A percentile compares a stretch with the other conserved stretches of the same genome.
Evolutionary conservation across 2,888 invertebrate species (phyloP).

Genomic region (Dicyrtoma fusca): DNA sequence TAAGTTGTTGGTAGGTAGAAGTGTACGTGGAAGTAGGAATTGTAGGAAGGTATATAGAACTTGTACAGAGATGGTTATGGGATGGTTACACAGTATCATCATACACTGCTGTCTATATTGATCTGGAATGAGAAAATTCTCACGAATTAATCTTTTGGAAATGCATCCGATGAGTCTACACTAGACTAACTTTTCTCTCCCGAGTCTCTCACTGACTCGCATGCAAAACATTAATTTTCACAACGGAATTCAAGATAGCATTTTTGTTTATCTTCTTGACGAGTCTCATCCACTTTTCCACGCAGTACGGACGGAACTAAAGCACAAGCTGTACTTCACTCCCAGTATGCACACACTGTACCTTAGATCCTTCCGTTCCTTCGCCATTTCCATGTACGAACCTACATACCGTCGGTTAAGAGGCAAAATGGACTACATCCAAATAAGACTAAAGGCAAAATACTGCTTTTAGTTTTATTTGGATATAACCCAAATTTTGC

Average conservation of each 20-base stretch:
- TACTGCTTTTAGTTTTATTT: too few species aligned
- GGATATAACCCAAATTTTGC: too few species aligned
- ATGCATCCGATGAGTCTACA: constrained; percentile 42
- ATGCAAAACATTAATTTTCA: constrained; percentile 32
- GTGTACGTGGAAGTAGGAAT: constrained; percentile 8
- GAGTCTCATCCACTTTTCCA: not conserved
- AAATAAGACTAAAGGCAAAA: too few species aligned
- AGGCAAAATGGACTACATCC: too few species aligned
- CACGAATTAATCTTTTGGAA: constrained; percentile 56
- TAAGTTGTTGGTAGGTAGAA: too few species aligned
- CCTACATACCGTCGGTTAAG: too few species aligned
- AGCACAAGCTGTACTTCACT: not conserved
- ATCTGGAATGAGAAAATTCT: constrained; percentile 55
- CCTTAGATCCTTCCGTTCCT: too few species aligned
- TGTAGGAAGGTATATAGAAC: not conserved
- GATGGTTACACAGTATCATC: constrained; percentile 1
- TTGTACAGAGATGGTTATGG: too few species aligned
- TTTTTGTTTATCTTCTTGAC: constrained; percentile 21
- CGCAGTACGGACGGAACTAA: not conserved
- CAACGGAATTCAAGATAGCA: constrained; percentile 22
- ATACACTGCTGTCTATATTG: constrained; percentile 26
- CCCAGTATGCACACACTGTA: too few species aligned
- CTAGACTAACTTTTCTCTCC: constrained; percentile 2
- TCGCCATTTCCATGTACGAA: too few species aligned
- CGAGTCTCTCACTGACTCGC: constrained; percentile 12